Base-by-base conservation (phyloP, 2,888 invertebrate species). In the Lepidocyrtoides sp. region DNA sequence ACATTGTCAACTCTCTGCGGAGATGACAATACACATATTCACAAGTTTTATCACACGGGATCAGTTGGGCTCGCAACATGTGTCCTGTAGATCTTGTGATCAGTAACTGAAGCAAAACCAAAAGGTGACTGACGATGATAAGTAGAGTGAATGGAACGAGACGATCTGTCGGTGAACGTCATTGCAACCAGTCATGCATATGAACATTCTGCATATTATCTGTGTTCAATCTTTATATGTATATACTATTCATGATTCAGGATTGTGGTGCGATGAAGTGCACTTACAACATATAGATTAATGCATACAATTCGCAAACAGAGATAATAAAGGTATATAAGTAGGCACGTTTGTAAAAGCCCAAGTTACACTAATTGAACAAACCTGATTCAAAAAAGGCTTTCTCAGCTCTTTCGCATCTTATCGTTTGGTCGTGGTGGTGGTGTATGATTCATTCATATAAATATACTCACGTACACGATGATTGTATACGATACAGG, bases 381-480 rank as follows among this genome's bases (percentile, higher is more conserved):
- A 54, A 79, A n/a, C 79, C 79, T 57, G 54, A 57, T 79, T 79
- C 17, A 57, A 79, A 57, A 79, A n/a, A n/a, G n/a, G 20, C 20
- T 29, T 29, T 60, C 60, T 4, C 26, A 2, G 26, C 29, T 66
- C 3, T 66, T 5, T 7, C 8, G 10, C 77, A 5, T 20, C 54
- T 12, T 51, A 14, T 51, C 82, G 10, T 14, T 23, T 54, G 8
- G 41, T 57, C n/a, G 10, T 29, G 26, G 79, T 79, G 79, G 54
- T 79, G 79, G 54, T 32, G 85, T 48, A 90, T 90, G 89, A 90
- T 84, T 90, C 89, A 90, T 90, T 84, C 66, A 79, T 90, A 79
- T 79, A 88, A 85, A 85, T 85, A 85, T 26, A 57, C 57, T 14
- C 57, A 26, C 60, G 12, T n/a, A 83, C 44, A 77, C 14, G 14